A percentile compares a stretch with the other conserved stretches of the same genome.
phyloP scores from a whole-genome alignment of 2,113 vertebrate species.

The Probosciger aterrimus region DNA sequence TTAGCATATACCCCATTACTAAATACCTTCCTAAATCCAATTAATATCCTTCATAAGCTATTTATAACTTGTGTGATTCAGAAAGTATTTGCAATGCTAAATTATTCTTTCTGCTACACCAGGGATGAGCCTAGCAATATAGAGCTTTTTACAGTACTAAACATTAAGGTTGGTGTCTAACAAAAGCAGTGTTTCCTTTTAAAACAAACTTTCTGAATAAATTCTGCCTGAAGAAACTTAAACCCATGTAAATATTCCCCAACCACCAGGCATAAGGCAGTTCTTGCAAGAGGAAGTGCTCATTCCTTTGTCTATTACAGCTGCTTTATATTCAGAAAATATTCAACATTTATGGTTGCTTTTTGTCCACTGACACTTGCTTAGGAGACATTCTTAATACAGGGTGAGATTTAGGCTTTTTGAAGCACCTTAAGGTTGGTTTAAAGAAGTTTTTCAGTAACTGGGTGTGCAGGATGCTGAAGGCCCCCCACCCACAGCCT shows the following conservation, averaged over 20 bases:
- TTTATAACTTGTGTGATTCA: background rate
- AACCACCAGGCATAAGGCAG: background rate
- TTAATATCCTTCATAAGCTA: background rate
- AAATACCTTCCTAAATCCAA: background rate
- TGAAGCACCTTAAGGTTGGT: background rate
- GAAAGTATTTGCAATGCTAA: background rate
- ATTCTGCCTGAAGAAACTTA: background rate
- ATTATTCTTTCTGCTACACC: background rate
- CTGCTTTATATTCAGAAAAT: background rate
- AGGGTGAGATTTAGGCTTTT: background rate
- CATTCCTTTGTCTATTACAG: background rate
- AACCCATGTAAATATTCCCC: background rate
- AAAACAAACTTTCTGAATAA: background rate
- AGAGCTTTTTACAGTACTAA: background rate
- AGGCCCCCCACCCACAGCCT: accelerated
- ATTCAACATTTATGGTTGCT: background rate
- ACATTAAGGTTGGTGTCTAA: background rate
- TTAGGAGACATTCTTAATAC: background rate
- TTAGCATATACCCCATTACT: background rate
- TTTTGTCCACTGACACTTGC: accelerated
- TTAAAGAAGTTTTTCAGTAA: background rate
- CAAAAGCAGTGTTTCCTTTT: background rate
- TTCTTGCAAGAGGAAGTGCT: background rate
- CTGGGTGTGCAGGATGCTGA: background rate
- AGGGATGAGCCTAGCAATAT: background rate